These are phyloP conservation scores for Hecatera dysodea DNA, from an alignment of 2,888 invertebrate species.

Conservation along the genomic window DNA sequence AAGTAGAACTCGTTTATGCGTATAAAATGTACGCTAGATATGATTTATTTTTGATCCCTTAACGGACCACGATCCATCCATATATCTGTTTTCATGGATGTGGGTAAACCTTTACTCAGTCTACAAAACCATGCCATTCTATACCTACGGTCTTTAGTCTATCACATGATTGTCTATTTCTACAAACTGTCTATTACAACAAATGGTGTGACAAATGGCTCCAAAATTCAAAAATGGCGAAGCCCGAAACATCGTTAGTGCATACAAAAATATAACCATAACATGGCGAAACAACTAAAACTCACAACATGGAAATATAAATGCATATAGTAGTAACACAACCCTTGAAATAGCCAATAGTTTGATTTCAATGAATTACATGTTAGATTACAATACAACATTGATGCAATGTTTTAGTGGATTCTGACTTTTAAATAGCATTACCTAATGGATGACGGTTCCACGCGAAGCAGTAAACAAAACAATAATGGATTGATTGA, in stretches of 20 bases:
- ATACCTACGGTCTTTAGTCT: neutral
- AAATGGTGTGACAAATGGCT: slow-evolving; percentile 24
- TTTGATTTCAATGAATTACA: neutral
- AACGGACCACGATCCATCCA: too few species aligned
- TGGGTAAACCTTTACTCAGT: too few species aligned
- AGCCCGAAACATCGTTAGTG: neutral
- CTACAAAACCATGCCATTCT: neutral
- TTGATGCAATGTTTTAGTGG: slow-evolving; percentile 18
- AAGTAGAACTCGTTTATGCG: too few species aligned
- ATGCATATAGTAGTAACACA: neutral
- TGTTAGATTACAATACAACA: neutral
- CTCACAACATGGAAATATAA: neutral
- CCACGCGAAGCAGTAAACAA: slow-evolving; percentile 11
- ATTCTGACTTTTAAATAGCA: neutral
- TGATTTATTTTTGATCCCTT: too few species aligned
- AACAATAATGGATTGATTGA: slow-evolving; percentile 35
- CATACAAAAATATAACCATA: neutral
- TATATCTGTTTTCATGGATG: too few species aligned
- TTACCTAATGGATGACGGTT: slow-evolving; percentile 46
- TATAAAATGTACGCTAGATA: too few species aligned
- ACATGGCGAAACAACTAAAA: neutral
- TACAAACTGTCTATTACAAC: neutral
- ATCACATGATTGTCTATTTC: neutral
- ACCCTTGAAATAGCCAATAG: neutral
- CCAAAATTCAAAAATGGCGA: slow-evolving; percentile 46